Base-by-base conservation (phyloP, 1,140 invertebrate species). In the Leptinotarsa defecta region DNA sequence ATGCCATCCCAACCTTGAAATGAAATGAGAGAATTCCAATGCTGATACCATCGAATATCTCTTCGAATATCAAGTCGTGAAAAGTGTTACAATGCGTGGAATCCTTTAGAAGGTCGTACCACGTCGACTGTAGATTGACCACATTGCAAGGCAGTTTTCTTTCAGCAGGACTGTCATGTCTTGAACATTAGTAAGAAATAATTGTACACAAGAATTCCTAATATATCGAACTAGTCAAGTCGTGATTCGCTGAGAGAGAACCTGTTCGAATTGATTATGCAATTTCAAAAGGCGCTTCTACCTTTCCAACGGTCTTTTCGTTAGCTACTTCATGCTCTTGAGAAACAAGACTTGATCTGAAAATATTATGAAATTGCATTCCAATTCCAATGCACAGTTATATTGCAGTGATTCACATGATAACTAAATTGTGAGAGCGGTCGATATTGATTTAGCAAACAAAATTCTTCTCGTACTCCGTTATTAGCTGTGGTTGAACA, bases 231-330 rank as follows among this genome's bases (percentile, higher is more conserved):
- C 52, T 57, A 57, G 52, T 15, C 20, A 70, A 49, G n/a, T 20
- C 34, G 19, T 70, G 20, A 52, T 17, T 24, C 20, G n/a, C 34
- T 13, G 15, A 43, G 20, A 70, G 34, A 70, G 20, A 70, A 70
- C 68, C 68, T 49, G 68, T 70, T 70, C 68, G 43, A n/a, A 24
- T 49, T 48, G 68, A 70, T 70, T 70, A 70, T 70, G 68, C 68
- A 70, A 70, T 70, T 57, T 70, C 19, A 49, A 70, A 70, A 70
- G 48, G 2, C 48, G 34, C 68, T 19, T 68, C 13, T 70, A 48
- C 68, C 68, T 70, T 52, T 70, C 34, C n/a, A 70, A 70, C 68
- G 17, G 48, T 6, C 48, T 57, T 70, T 70, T 70, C 68, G 48
- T 70, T 70, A 70, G 68, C 48, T n/a, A 70, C 52, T 69, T 69